Base-by-base conservation (phyloP, 2,797 vertebrate species). In the Clarias pachynema region DNA sequence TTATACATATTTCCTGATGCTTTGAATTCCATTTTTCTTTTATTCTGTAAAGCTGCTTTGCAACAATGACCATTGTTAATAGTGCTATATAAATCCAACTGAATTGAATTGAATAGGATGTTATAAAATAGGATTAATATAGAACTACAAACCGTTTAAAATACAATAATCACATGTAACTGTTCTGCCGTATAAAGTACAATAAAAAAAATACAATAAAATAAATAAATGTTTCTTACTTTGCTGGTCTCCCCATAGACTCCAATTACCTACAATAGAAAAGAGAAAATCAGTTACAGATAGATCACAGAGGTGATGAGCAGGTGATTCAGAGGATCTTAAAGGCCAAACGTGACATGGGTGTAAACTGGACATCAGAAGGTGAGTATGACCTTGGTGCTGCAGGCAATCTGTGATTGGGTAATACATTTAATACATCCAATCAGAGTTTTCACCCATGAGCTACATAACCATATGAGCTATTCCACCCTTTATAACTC, bases 231-330 rank as follows among this genome's bases (percentile, higher is more conserved):
- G 86, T 85, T 95, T 97, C 98, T 97, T 95, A 99, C 98, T 99
- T 93, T 98, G 98, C 88, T 97, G 98, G 85, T 99, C 97, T 91
- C 98, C 97, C 98, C 98, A 99, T 89, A 98, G 96, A 95, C 95
- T 98, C 98, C 98, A 99, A 95, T 98, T 99, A 95, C 98, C 98
- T 99, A 93, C 59, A 93, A 88, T 79, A 93, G 88, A 91, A 82
- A 84, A 40, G 40, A 86, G 68, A 62, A 86, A 90, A 90, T 90
- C 79, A 89, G 81, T 60, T n/a, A n/a, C 34, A 78, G 5, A 34
- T 34, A 59, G 26, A 29, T 8, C 34, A 78, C 57, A 79, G 59
- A 40, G 10, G 60, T 65, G 4, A 86, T 70, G 87, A 91, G 88
- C 37, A 78, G 26, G 63, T 59, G 63, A 3, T 63, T 84, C 60